Percentiles rank a stretch among this genome's conserved stretches.
These are phyloP conservation scores for Exocentrus adspersus DNA, from an alignment of 2,888 invertebrate species.

Conservation along the genomic window DNA sequence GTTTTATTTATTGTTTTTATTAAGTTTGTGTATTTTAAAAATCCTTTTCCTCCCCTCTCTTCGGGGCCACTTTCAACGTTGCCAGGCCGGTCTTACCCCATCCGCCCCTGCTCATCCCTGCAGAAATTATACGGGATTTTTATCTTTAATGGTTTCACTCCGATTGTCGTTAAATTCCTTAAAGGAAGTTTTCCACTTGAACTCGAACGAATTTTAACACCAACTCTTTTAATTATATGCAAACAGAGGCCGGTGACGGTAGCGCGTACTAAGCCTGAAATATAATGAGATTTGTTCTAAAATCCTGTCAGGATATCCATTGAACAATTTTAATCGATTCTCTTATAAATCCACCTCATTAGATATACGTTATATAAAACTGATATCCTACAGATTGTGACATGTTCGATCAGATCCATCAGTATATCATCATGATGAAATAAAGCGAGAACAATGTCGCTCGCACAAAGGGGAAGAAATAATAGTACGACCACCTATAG, in stretches of 20 bases:
- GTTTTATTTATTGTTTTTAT: no score
- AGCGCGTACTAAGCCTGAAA: conserved; percentile 22
- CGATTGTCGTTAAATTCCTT: neutral
- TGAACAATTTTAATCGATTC: conserved; percentile 22
- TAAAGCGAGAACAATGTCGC: neutral
- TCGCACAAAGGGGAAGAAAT: neutral
- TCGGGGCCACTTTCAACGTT: no score
- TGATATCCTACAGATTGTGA: conserved; percentile 7
- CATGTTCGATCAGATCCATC: neutral
- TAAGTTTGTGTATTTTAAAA: no score
- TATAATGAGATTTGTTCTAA: conserved; percentile 29
- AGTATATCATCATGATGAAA: neutral
- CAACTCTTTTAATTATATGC: conserved; percentile 28
- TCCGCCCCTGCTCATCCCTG: no score
- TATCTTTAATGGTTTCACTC: neutral
- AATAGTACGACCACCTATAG: neutral
- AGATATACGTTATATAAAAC: conserved; percentile 9
- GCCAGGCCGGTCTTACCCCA: no score
- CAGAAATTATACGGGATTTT: no score
- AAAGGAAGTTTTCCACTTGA: conserved; percentile 3
- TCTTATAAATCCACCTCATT: conserved; percentile 13
- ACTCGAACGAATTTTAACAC: conserved; percentile 13
- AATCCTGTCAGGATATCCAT: conserved; percentile 5
- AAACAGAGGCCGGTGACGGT: conserved; percentile 22
- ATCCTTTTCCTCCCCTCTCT: no score